Evolutionary conservation across 2,797 vertebrate species (phyloP).

Genomic region (Syndactyla subalaris): DNA sequence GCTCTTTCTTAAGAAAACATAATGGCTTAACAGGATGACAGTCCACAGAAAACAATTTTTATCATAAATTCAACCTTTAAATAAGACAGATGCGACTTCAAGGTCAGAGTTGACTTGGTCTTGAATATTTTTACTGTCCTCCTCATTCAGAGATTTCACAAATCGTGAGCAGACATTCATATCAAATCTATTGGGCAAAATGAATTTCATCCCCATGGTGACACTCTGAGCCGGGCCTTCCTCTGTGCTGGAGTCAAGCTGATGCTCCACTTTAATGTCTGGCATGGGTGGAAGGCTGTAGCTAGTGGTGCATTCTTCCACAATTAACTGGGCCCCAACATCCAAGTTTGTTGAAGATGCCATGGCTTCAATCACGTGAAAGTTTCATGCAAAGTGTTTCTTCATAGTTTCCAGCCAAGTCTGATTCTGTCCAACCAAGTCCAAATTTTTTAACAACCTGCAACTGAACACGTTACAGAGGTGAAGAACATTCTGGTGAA

Average conservation of each 20-base stretch:
- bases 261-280: conserved; percentile 90
- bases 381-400: not conserved
- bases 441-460: not conserved
- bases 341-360: conserved; percentile 73
- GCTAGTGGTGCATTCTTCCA: conserved; percentile 86
- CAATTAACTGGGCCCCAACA: conserved; percentile 73
- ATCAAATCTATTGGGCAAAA: conserved; percentile 96
- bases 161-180: conserved; percentile 99
- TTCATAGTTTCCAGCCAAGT: conserved; percentile 7
- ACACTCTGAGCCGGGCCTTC: conserved; percentile 86
- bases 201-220: conserved; percentile 97
- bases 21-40: not conserved
- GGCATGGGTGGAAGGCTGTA: conserved; percentile 87
- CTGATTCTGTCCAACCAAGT: not conserved
- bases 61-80: conserved; percentile 89
- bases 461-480: not conserved
- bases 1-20: accelerated
- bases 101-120: conserved; percentile 99
- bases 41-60: conserved; percentile 21
- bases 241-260: conserved; percentile 78
- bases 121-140: conserved; percentile 99
- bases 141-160: conserved; percentile 97
- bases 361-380: not conserved
- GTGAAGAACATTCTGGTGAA: not conserved
- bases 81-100: conserved; percentile 96